phyloP scores from a whole-genome alignment of 2,797 vertebrate species.

The Lerista edwardsae region DNA sequence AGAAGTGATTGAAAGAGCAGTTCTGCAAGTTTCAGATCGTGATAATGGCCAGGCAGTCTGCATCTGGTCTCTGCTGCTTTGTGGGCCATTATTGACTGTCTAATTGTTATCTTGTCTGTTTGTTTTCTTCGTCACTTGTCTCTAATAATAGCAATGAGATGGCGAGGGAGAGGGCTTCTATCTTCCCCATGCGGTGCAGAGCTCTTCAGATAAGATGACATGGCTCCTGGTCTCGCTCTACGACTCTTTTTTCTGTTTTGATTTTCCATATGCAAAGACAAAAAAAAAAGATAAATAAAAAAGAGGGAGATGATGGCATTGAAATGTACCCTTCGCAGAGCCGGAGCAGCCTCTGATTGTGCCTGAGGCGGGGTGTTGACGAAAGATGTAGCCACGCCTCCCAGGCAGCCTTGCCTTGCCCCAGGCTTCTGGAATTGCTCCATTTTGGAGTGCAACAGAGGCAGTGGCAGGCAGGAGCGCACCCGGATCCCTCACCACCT shows the following conservation, averaged over 20 bases:
- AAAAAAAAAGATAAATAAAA: too few relatives aligned
- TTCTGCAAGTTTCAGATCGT: constrained; percentile 19
- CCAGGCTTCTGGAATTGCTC: too few relatives aligned
- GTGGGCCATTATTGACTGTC: constrained; percentile 35
- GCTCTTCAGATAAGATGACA: neutral
- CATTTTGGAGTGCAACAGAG: too few relatives aligned
- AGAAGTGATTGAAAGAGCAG: constrained; percentile 50
- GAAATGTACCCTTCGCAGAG: too few relatives aligned
- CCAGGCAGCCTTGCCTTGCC: too few relatives aligned
- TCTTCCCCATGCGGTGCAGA: neutral
- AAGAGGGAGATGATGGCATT: neutral
- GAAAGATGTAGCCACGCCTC: too few relatives aligned
- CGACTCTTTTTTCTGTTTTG: neutral
- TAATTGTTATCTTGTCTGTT: constrained; percentile 21
- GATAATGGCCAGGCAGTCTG: neutral
- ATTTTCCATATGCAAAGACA: neutral
- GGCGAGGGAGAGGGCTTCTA: neutral
- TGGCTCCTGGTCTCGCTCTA: neutral
- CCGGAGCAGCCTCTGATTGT: too few relatives aligned
- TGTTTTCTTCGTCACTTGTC: constrained; percentile 32
- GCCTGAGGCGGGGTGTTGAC: too few relatives aligned
- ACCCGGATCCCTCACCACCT: too few relatives aligned
- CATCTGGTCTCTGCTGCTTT: constrained; percentile 37
- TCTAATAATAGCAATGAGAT: constrained; percentile 31
- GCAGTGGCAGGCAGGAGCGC: too few relatives aligned